Conservation (phyloP, 2,888 invertebrate genomes). For the Blastobasis lacticolella region DNA sequence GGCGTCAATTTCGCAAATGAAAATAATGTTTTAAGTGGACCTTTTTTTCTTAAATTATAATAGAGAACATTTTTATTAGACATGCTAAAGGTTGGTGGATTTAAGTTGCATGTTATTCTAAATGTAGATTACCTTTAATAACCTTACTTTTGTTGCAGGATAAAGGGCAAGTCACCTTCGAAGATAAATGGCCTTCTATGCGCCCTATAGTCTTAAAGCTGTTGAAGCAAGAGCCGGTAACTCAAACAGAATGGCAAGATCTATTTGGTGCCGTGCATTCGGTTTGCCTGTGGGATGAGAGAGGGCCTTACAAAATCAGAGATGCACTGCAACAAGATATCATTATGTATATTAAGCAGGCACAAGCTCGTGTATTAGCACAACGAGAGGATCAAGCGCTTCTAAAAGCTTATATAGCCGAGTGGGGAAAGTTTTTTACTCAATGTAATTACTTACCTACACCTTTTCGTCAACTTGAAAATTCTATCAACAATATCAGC, state of each 20-base stretch:
- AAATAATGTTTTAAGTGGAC: no score
- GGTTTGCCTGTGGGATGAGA: constrained; percentile 98
- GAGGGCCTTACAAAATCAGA: constrained; percentile 89
- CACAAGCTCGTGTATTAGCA: constrained; percentile 90
- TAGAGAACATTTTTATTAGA: constrained; percentile 14
- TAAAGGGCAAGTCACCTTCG: constrained; percentile 89
- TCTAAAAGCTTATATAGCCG: constrained; percentile 95
- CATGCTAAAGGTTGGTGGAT: constrained; percentile 41
- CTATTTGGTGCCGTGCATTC: constrained; percentile 96
- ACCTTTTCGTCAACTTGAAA: constrained; percentile 95
- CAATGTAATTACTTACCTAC: constrained; percentile 98
- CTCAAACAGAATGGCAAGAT: constrained; percentile 97
- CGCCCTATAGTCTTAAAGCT: constrained; percentile 94
- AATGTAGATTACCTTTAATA: neutral
- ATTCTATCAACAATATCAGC: constrained; percentile 78
- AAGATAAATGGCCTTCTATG: constrained; percentile 98
- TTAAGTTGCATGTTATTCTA: neutral
- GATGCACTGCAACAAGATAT: constrained; percentile 94
- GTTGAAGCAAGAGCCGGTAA: constrained; percentile 94
- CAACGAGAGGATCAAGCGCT: constrained; percentile 96
- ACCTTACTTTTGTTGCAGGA: constrained; percentile 66
- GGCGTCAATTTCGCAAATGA: no score
- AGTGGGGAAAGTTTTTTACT: constrained; percentile 98
- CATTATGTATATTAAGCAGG: constrained; percentile 94
- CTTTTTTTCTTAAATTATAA: neutral